Conservation (phyloP, 1,140 invertebrate species). For the Bombus ignitus region DNA sequence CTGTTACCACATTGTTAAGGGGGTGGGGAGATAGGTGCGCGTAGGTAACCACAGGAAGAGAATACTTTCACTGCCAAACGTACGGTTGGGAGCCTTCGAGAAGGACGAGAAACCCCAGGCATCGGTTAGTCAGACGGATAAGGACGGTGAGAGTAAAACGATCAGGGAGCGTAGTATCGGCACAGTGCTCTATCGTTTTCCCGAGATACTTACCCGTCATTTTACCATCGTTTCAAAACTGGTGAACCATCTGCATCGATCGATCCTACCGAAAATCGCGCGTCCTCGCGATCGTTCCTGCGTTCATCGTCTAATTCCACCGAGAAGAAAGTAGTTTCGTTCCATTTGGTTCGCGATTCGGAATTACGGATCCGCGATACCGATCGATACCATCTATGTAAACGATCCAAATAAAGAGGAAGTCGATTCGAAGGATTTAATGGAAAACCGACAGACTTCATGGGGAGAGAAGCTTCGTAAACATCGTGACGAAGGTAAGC, state of each 20-base stretch:
- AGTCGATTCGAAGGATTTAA: no score
- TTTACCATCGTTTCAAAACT: slow-evolving; percentile 60
- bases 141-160: slow-evolving; percentile 62
- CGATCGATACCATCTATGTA: no score
- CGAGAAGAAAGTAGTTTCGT: no score
- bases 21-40: slow-evolving; percentile 34
- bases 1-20: slow-evolving; percentile 71
- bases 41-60: slow-evolving; percentile 76
- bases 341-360: no score
- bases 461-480: no score
- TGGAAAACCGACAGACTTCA: no score
- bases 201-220: slow-evolving; percentile 58
- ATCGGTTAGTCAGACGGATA: slow-evolving; percentile 29
- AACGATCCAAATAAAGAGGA: no score
- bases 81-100: slow-evolving; percentile 70
- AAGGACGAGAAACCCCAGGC: slow-evolving; percentile 69
- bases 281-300: no score
- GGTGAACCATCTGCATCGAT: slow-evolving; percentile 3
- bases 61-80: slow-evolving; percentile 81
- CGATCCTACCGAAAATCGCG: background rate
- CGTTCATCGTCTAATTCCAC: no score
- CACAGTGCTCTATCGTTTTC: slow-evolving; percentile 70
- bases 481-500: no score
- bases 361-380: no score
- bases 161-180: slow-evolving; percentile 68